phyloP scores from a whole-genome alignment of 2,888 invertebrate genomes.

The Morpho achilles region DNA sequence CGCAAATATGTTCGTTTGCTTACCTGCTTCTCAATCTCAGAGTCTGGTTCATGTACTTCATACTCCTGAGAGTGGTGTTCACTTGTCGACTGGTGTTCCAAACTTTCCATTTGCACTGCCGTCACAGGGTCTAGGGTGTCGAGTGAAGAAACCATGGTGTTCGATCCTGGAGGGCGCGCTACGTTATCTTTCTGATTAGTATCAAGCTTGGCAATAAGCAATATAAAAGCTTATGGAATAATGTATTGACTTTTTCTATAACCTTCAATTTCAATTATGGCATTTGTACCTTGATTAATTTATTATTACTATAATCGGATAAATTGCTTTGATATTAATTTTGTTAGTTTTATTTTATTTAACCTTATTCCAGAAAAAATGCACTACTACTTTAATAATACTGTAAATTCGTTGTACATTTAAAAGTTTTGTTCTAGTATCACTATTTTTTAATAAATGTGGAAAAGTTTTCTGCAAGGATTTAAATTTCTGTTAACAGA shows the following conservation, averaged over 20 bases:
- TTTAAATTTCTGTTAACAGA: too few species aligned
- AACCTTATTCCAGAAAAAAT: too few species aligned
- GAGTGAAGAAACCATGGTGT: conserved; percentile 89
- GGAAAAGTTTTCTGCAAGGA: too few species aligned
- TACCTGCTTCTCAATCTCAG: conserved; percentile 70
- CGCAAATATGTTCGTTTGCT: conserved; percentile 26
- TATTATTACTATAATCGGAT: too few species aligned
- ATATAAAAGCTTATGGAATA: conserved; percentile 26
- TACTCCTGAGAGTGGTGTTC: conserved; percentile 68
- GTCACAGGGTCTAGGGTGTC: conserved; percentile 83
- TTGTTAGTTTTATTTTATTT: too few species aligned
- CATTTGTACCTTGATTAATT: too few species aligned
- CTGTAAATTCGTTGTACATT: too few species aligned
- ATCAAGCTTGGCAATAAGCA: conserved; percentile 62
- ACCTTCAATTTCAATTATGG: not conserved
- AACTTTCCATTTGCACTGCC: conserved; percentile 69
- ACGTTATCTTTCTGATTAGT: conserved; percentile 77
- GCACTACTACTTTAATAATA: too few species aligned
- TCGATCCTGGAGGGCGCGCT: conserved; percentile 83
- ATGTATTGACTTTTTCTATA: conserved; percentile 9
- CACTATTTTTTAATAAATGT: too few species aligned
- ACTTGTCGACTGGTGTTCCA: conserved; percentile 68
- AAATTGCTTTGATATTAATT: too few species aligned
- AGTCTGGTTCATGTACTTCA: conserved; percentile 73
- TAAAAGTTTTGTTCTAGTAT: too few species aligned